Conservation (phyloP, 2,888 invertebrate species). For the Parapristionchus giblindavisi region DNA sequence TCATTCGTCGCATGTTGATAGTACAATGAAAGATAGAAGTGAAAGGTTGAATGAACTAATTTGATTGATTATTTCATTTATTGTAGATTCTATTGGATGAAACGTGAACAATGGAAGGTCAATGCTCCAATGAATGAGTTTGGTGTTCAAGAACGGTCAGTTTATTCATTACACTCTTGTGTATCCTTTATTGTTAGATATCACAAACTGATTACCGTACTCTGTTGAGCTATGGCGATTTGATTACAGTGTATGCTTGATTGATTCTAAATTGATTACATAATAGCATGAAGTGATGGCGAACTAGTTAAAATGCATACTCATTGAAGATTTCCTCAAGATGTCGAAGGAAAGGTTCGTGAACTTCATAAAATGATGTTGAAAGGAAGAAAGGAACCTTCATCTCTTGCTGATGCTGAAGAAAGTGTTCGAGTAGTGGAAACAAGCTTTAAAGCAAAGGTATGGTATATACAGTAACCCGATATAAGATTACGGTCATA, state of each 20-base stretch:
- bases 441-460: constrained; percentile 34
- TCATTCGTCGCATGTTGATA: too few relatives aligned
- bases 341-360: constrained; percentile 38
- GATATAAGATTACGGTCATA: too few relatives aligned
- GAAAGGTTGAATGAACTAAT: too few relatives aligned
- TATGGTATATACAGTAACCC: too few relatives aligned
- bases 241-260: background rate
- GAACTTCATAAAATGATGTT: constrained; percentile 33
- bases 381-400: constrained; percentile 39
- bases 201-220: too few relatives aligned
- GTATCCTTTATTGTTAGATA: too few relatives aligned
- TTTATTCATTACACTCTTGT: background rate
- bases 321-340: constrained; percentile 41
- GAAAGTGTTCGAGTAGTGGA: constrained; percentile 30
- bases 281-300: background rate
- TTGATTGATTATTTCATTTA: background rate
- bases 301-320: background rate
- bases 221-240: background rate
- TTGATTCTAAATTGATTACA: background rate
- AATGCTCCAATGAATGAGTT: constrained; percentile 34
- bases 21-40: too few relatives aligned
- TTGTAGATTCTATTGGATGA: constrained; percentile 45
- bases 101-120: constrained; percentile 41
- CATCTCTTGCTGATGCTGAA: constrained; percentile 42
- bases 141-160: constrained; percentile 27